Conservation (phyloP, 64 coral and sea anemone species). For the Pachyseris speciosa region DNA sequence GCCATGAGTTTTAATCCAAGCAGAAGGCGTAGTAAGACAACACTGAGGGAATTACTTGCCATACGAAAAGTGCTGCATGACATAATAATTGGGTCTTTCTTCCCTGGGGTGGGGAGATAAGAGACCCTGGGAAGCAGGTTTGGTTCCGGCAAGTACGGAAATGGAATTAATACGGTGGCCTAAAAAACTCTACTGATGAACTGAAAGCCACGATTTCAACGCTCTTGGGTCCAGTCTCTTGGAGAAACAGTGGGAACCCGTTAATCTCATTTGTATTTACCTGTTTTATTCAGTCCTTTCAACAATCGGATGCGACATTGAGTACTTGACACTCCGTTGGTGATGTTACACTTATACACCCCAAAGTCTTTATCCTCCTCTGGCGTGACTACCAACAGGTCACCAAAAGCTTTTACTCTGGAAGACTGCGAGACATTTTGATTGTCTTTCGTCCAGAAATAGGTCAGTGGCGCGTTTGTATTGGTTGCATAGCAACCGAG, state of each 20-base stretch:
- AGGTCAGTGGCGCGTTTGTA: neutral
- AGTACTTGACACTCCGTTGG: constrained; percentile 6
- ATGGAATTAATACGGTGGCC: too few species aligned
- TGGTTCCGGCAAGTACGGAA: too few species aligned
- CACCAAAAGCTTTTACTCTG: neutral
- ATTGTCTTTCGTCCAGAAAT: constrained; percentile 50
- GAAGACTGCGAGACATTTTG: neutral
- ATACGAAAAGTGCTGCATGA: too few species aligned
- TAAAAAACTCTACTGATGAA: too few species aligned
- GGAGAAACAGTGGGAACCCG: neutral
- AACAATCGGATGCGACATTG: neutral
- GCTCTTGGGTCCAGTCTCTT: too few species aligned
- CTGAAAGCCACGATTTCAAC: too few species aligned
- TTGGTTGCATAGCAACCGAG: constrained; percentile 38
- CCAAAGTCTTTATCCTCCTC: constrained; percentile 16
- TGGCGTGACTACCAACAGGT: constrained; percentile 11
- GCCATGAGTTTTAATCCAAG: too few species aligned
- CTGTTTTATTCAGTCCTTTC: constrained; percentile 4
- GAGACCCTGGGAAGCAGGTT: too few species aligned
- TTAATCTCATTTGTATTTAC: neutral
- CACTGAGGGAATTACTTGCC: too few species aligned
- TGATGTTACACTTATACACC: constrained; percentile 18
- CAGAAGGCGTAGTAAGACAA: too few species aligned
- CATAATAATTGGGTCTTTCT: too few species aligned
- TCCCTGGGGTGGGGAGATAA: too few species aligned